phyloP scores from a whole-genome alignment of 37 sponge, comb jelly and placozoan genomes.

The Lycopodina hypogea region DNA sequence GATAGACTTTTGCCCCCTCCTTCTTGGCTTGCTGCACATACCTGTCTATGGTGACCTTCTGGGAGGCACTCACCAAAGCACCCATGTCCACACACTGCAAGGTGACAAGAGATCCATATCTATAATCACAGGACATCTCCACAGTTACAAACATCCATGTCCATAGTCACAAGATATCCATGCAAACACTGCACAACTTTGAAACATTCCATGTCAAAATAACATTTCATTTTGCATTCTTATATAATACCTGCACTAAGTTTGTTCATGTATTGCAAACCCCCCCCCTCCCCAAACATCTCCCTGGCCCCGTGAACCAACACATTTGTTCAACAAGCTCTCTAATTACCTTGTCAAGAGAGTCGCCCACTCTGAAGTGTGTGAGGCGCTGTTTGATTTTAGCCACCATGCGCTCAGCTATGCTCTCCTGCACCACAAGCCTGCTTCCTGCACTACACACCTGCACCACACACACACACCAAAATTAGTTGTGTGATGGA shows the following conservation, averaged over 20 bases:
- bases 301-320: no score
- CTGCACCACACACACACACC: slow-evolving; percentile 39
- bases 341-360: slow-evolving; percentile 66
- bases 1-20: slow-evolving; percentile 92
- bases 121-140: neutral
- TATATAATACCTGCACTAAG: no score
- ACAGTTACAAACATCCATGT: neutral
- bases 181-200: no score
- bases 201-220: no score
- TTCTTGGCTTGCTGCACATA: slow-evolving; percentile 79
- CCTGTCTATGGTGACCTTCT: slow-evolving; percentile 72
- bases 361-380: slow-evolving; percentile 79
- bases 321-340: no score
- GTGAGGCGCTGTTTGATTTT: slow-evolving; percentile 91
- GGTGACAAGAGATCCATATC: neutral
- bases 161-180: no score
- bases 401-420: slow-evolving; percentile 69
- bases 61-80: slow-evolving; percentile 84
- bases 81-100: slow-evolving; percentile 88
- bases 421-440: slow-evolving; percentile 82
- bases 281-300: no score
- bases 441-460: slow-evolving; percentile 96
- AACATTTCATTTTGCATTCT: no score
- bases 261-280: no score
- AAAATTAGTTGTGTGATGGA: neutral